These are phyloP conservation scores for Agapornis roseicollis DNA, from an alignment of 2,113 vertebrate genomes.

Conservation along the genomic window DNA sequence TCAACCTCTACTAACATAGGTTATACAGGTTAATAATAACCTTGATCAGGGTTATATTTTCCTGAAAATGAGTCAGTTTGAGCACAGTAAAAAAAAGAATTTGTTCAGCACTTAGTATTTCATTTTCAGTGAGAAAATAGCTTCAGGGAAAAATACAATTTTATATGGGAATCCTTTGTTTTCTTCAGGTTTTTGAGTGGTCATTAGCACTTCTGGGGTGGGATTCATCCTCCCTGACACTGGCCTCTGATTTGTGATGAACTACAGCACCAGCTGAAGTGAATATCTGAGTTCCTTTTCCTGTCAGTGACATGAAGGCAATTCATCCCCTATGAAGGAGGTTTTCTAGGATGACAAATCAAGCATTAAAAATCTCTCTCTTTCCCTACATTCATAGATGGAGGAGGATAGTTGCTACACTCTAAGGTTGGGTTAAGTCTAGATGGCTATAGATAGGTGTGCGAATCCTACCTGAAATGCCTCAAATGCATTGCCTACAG, in stretches of 20 bases:
- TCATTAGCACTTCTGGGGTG: neutral
- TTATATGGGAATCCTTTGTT: neutral
- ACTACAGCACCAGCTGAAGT: neutral
- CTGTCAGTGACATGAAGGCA: rapidly evolving
- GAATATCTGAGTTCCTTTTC: neutral
- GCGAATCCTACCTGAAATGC: neutral
- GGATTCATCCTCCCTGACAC: neutral
- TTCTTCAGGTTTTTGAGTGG: neutral
- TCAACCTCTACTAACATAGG: neutral
- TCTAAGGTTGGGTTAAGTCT: neutral
- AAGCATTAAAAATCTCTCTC: neutral
- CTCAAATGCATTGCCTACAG: neutral
- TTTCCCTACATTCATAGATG: neutral
- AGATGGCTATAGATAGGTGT: neutral
- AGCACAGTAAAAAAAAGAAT: neutral
- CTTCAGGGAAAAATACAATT: neutral
- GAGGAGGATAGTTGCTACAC: neutral
- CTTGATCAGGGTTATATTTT: neutral
- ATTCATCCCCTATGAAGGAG: neutral
- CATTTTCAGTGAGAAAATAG: neutral
- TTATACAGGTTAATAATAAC: neutral
- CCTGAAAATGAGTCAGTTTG: neutral
- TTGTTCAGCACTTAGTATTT: neutral
- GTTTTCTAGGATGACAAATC: neutral
- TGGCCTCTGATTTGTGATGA: neutral